Base-by-base conservation (phyloP, 2,113 vertebrate genomes). In the Capreolus pygargus region DNA sequence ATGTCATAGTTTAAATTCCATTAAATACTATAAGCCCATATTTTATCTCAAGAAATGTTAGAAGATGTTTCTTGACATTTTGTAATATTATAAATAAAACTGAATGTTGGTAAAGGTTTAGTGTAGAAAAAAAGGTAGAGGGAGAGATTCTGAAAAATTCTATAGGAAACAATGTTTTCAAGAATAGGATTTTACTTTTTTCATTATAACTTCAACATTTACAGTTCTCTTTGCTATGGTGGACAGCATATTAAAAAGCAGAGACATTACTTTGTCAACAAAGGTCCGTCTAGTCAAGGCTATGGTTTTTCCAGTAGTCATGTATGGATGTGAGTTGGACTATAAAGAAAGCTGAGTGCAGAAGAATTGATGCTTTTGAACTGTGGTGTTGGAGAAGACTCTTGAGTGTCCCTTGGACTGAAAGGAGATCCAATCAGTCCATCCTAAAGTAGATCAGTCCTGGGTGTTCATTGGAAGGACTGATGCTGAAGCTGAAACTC, bases 141-240 rank as follows among this genome's bases (percentile, higher is more conserved):
- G 52, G 39, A 92, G 36, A 83, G 89, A 87, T 88, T 76, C n/a
- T 84, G n/a, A 88, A 94, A 91, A n/a, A 19, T 95, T 94, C 36
- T 85, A 2, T 54, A 39, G 85, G 58, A 91, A 88, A 55, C 27
- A 89, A 15, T 67, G 27, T 54, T 86, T 95, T 86, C 28, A 84
- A 55, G 55, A 85, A 5, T 14, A 57, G 15, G 23, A 74, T 23
- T 81, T 33, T 67, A 58, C 23, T 90, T 9, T 95, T 94, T 92
- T 86, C 4, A 14, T 64, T 89, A 9, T 60, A 45, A 54, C n/a
- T 30, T 86, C 19, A 76, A 70, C 91, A 76, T 36, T 52, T 76
- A 45, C 7, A 6, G 30, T 61, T 89, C 89, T 82, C 79, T 90
- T 96, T 61, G 12, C 21, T n/a, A 28, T 64, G 10, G 7, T 94